Conservation (phyloP, 2,888 invertebrate genomes). For the Amphipyra berbera region DNA sequence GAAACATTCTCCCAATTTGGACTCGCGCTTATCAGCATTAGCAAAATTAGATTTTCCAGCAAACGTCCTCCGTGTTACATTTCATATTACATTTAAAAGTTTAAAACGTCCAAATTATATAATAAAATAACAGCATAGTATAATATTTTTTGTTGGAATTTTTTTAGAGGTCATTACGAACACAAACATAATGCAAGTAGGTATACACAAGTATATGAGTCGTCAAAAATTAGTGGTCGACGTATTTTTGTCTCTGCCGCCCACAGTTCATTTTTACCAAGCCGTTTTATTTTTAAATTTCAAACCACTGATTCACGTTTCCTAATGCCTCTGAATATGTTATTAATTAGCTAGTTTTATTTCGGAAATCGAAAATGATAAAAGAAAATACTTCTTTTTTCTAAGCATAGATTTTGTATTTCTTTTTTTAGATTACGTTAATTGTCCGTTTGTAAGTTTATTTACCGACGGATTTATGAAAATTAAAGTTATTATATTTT, state of each 20-base stretch:
- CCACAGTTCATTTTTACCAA: slow-evolving; percentile 54
- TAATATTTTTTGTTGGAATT: slow-evolving; percentile 45
- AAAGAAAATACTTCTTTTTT: not conserved
- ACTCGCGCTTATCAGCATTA: slow-evolving; percentile 21
- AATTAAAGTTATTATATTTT: too few relatives aligned
- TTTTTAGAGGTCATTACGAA: slow-evolving; percentile 57
- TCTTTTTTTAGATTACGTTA: too few relatives aligned
- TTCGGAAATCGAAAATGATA: slow-evolving; percentile 20
- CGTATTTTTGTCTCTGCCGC: slow-evolving; percentile 57
- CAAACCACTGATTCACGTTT: slow-evolving; percentile 56
- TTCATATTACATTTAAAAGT: slow-evolving; percentile 15
- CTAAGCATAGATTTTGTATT: not conserved
- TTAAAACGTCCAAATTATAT: slow-evolving; percentile 17
- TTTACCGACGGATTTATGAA: too few relatives aligned
- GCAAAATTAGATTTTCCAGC: slow-evolving; percentile 27
- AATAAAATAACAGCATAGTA: slow-evolving; percentile 13
- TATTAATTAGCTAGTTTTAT: slow-evolving; percentile 56
- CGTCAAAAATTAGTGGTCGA: slow-evolving; percentile 51
- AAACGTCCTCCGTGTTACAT: slow-evolving; percentile 14
- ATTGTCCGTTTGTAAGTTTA: not conserved
- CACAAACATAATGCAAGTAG: slow-evolving; percentile 52
- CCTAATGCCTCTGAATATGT: slow-evolving; percentile 55
- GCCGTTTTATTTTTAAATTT: slow-evolving; percentile 56
- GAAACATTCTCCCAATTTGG: slow-evolving; percentile 10
- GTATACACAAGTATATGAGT: slow-evolving; percentile 50